Evolutionary conservation across 2,888 invertebrate species (phyloP).

Genomic region (Rosalia funebris): DNA sequence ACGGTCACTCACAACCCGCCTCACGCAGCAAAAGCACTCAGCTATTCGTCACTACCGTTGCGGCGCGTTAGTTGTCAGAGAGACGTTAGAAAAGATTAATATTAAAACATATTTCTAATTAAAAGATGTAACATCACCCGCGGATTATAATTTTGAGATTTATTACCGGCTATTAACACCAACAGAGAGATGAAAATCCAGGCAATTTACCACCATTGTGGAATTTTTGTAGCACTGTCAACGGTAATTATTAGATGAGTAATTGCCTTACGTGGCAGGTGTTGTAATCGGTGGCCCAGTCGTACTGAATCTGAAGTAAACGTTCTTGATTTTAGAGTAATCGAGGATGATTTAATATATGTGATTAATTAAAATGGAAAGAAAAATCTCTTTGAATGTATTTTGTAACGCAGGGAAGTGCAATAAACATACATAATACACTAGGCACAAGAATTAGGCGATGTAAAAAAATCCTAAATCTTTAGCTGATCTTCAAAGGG

Average conservation of each 20-base stretch:
- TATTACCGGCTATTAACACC: constrained; percentile 19
- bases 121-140: constrained; percentile 12
- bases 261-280: not conserved
- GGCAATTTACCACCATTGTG: constrained; percentile 10
- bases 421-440: too few relatives aligned
- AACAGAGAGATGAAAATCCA: constrained; percentile 16
- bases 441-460: too few relatives aligned
- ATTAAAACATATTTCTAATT: constrained; percentile 6
- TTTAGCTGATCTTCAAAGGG: too few relatives aligned
- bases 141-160: constrained; percentile 20
- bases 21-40: not conserved
- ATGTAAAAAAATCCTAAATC: too few relatives aligned
- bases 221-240: constrained; percentile 12
- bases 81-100: constrained; percentile 1
- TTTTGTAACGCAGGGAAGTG: too few relatives aligned
- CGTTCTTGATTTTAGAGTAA: too few relatives aligned
- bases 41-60: not conserved
- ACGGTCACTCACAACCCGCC: too few relatives aligned
- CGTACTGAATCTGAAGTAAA: too few relatives aligned
- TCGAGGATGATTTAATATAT: too few relatives aligned
- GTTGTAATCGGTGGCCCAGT: not conserved
- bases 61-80: not conserved
- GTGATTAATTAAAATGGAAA: too few relatives aligned
- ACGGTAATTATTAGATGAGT: constrained; percentile 19
- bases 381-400: too few relatives aligned